phyloP scores from a whole-genome alignment of 2,888 invertebrate genomes.

The Artemia sinica region DNA sequence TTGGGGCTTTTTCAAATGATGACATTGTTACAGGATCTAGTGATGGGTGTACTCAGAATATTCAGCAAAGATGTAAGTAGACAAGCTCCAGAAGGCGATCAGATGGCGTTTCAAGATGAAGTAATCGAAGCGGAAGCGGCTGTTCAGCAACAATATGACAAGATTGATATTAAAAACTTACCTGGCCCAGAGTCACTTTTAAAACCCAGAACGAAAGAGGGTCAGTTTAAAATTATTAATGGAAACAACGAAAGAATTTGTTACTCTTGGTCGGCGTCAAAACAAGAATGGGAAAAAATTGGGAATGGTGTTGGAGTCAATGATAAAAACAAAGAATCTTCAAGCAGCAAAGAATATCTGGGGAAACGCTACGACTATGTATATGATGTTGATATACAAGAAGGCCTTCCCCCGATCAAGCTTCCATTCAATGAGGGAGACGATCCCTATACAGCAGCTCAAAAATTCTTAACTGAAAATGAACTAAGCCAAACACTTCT shows the following conservation, averaged over 20 bases:
- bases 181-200: constrained; percentile 60
- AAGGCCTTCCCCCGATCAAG: constrained; percentile 71
- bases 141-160: constrained; percentile 51
- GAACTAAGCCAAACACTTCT: constrained; percentile 62
- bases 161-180: constrained; percentile 35
- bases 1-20: constrained; percentile 58
- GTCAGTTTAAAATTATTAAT: constrained; percentile 66
- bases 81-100: constrained; percentile 44
- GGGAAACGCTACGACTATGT: constrained; percentile 70
- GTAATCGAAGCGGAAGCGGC: constrained; percentile 46
- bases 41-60: constrained; percentile 68
- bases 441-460: constrained; percentile 81
- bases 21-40: constrained; percentile 76
- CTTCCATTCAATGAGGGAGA: constrained; percentile 75
- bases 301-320: constrained; percentile 73
- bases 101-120: constrained; percentile 51
- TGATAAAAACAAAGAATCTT: constrained; percentile 29
- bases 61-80: constrained; percentile 55
- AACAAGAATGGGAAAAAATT: constrained; percentile 57
- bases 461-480: constrained; percentile 69
- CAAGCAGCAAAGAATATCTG: no score
- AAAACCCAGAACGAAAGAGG: constrained; percentile 58
- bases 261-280: constrained; percentile 53
- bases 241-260: constrained; percentile 52
- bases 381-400: constrained; percentile 86